Evolutionary conservation across 2,797 vertebrate genomes (phyloP).

Genomic region (Phyllotis vaccarum): DNA sequence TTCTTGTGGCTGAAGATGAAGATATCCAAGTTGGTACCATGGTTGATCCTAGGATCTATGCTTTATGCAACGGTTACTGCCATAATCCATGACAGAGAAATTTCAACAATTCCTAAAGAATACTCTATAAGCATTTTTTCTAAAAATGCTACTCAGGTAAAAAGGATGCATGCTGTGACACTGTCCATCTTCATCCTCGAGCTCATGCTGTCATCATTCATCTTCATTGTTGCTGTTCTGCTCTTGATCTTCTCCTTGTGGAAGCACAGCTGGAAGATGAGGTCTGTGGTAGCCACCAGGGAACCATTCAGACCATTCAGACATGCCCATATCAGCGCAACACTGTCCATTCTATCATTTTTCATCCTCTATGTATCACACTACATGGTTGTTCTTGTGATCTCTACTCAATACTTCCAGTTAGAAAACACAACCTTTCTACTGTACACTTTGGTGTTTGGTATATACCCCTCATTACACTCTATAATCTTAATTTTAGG

Average conservation of each 20-base stretch:
- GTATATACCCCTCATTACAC: slow-evolving; percentile 57
- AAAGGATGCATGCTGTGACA: rapidly evolving
- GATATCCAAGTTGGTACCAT: slow-evolving; percentile 60
- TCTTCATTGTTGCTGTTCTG: slow-evolving; percentile 52
- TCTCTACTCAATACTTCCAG: rapidly evolving
- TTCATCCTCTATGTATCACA: slow-evolving; percentile 43
- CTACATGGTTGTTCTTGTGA: rapidly evolving
- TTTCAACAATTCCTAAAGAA: rapidly evolving
- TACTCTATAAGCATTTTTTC: rapidly evolving
- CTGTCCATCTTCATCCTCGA: rapidly evolving
- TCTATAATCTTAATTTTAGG: slow-evolving; percentile 74
- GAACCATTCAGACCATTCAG: rapidly evolving
- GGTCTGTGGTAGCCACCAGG: rapidly evolving
- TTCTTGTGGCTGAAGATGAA: slow-evolving; percentile 69
- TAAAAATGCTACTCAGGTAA: neutral
- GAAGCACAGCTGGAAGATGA: slow-evolving; percentile 66
- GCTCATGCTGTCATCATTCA: rapidly evolving
- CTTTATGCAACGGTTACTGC: rapidly evolving
- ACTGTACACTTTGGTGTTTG: rapidly evolving
- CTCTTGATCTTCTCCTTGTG: slow-evolving; percentile 60
- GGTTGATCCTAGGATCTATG: slow-evolving; percentile 55
- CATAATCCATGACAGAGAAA: rapidly evolving
- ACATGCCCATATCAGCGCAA: rapidly evolving
- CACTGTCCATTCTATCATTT: slow-evolving; percentile 67
- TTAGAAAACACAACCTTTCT: rapidly evolving